Base-by-base conservation (phyloP, 37 sponge, comb jelly and placozoan species). In the Ianthella basta region DNA sequence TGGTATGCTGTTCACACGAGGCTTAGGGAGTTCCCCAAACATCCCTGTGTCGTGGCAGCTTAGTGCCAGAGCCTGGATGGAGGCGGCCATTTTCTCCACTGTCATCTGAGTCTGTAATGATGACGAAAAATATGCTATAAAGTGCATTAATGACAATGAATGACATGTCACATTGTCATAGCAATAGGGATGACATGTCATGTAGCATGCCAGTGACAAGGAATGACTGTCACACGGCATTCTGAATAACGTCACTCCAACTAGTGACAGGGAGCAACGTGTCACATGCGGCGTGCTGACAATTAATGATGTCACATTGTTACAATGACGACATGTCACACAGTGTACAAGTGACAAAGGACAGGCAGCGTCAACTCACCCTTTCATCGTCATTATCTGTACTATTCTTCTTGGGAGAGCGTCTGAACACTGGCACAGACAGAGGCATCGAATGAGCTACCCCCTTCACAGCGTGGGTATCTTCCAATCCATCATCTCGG, bases 21-120 rank as follows among this genome's bases (percentile, higher is more conserved):
- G 93, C 15, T 87, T 83, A 10, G 93, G 93, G 0, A 93, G 85
- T 59, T 93, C 93, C 0, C 93, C 93, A 93, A 93, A 93, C 90
- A 93, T 87, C 1, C 90, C 90, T 27, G 93, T 93, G 65, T 93
- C 90, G 23, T 93, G 93, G 54, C 89, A 90, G 61, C 93, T 93
- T 12, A 93, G 83, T 19, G 93, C 93, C 25, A 93, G 72, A 18
- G 86, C 83, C 72, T 86, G 74, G 38, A 93, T 93, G 21, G 90
- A 89, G 64, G 72, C 63, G 21, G 87, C 93, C 66, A 93, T 63
- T 13, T 93, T 81, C 29, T 32, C 53, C 12, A 82, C 72, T 30
- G 30, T 68, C 37, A 85, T 79, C 19, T 70, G 79, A 55, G 38
- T n/a, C 50, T 61, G 67, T 14, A 21, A n/a, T n/a, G n/a, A n/a